Evolutionary conservation across 1,140 invertebrate genomes (phyloP), one percentile per base, ranked within the genome.

Genomic region (Drosophila willistoni): DNA sequence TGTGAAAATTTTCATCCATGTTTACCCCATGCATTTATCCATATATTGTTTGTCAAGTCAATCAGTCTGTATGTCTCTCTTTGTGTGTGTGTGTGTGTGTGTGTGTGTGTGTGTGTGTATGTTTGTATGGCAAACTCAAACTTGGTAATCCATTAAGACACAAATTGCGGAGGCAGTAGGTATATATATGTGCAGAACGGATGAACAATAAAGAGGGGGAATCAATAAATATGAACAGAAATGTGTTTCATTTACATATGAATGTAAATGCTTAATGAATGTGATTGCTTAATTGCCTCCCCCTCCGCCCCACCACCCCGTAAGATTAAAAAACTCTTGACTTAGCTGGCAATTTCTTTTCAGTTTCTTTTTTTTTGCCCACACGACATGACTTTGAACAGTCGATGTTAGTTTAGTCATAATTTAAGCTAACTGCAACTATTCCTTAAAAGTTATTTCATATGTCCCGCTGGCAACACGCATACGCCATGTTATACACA

Each of bases 401-500:
- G 44, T 51, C 44, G 44, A 12, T 51, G 44, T 51, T 51, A 51
- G 44, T 19, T 51, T 51, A 22, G 17, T 51, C 44, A 51, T 51
- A 51, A 51, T 22, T 51, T 51, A 22, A 51, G 44, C 44, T 22
- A 51, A 51, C 17, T 51, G 44, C 17, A 51, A 51, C 44, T 51
- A 51, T 51, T 59, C 56, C 14, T 59, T 59, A 36, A 59, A 59
- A 36, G 14, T 59, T 59, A 59, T 59, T 59, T 36, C 70, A 41
- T 67, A 56, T 63, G 60, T 73, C 73, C 73, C 73, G 60, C 73
- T 77, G 73, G 73, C 73, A 77, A 10, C 73, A 77, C 73, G 73
- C 73, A 76, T 77, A 77, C 73, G 73, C 66, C 83, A 71, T 79
- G 83, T 82, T 82, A 79, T 73, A 78, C 73, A 67, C 63, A 64